Evolutionary conservation across 2,113 vertebrate genomes (phyloP).

Genomic region (Puntigrus tetrazona): DNA sequence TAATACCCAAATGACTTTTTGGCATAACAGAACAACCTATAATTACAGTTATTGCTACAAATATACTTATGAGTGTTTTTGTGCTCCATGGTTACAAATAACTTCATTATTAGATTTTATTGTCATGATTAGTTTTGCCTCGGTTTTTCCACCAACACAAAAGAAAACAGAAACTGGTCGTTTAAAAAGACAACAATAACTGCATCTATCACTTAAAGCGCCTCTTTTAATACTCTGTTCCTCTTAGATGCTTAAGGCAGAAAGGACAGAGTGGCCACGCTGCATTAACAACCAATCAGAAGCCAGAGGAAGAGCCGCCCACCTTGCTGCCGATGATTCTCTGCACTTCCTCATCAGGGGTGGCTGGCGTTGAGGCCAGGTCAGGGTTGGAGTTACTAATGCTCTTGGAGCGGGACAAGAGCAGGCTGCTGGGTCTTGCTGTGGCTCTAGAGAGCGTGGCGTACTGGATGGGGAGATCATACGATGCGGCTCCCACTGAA

Average conservation of each 20-base stretch:
- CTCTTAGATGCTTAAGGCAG: background rate
- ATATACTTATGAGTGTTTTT: too few species aligned
- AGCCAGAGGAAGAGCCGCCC: conserved; percentile 19
- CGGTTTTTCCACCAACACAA: background rate
- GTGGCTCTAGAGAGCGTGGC: conserved; percentile 83
- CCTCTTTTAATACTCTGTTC: background rate
- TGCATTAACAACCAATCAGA: background rate
- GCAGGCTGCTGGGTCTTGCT: conserved; percentile 80
- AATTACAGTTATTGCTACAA: too few species aligned
- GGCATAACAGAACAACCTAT: too few species aligned
- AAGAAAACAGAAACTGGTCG: background rate
- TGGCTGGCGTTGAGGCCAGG: conserved; percentile 80
- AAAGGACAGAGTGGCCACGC: background rate
- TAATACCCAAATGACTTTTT: too few species aligned
- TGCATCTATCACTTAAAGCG: background rate
- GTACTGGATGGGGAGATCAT: conserved; percentile 78
- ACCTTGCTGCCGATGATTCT: conserved; percentile 88
- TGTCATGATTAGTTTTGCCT: background rate
- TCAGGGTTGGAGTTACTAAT: conserved; percentile 93
- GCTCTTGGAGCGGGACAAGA: conserved; percentile 85
- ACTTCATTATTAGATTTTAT: background rate
- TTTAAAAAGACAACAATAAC: background rate
- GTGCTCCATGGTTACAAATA: too few species aligned
- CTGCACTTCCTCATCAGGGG: conserved; percentile 87
- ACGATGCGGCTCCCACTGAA: conserved; percentile 60